Evolutionary conservation across 1,140 invertebrate species (phyloP), one percentile per base, ranked within the genome.

Genomic region (Ectropis grisescens): DNA sequence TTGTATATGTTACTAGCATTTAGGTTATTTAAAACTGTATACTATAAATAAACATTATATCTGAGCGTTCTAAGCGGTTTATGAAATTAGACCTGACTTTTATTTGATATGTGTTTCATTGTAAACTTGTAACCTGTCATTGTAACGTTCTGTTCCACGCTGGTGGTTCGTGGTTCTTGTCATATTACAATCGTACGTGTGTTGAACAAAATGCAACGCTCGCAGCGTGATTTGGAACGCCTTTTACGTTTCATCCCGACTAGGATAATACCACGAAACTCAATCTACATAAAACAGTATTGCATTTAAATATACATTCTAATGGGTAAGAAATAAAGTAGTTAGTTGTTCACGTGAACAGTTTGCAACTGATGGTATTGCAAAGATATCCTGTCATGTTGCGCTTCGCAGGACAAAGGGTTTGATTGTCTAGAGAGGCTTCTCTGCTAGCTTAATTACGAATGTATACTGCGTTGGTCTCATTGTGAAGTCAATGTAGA

Each of bases 181-280:
- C 62, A 56, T 67, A 70, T 70, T 70, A 70, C 53, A 60, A 65
- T 70, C 67, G 66, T 70, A 37, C 51, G 43, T 57, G 52, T 61
- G 48, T 55, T 50, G 52, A 59, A 48, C 49, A 37, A 46, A 67
- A 62, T 52, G 49, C 52, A 55, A 49, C 52, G 48, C 51, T 57
- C 42, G 43, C 52, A 60, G 55, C 60, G 64, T 71, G 58, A 71
- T 71, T 53, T 57, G 58, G 66, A 66, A 60, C 55, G 66, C 67
- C 58, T 64, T 58, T 57, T 55, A 47, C 43, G 54, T 50, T 51
- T 31, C 40, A 51, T 49, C 47, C 37, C 7, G 24, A 37, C 57
- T 26, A 26, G 24, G 24, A 26, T 4, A 8, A 26, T 26, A 26
- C 19, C 2, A 26, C 24, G 10, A 26, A 19, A 4, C 8, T 19